Base-by-base conservation (phyloP, 1,140 invertebrate genomes). In the Trypoxylus dichotomus region DNA sequence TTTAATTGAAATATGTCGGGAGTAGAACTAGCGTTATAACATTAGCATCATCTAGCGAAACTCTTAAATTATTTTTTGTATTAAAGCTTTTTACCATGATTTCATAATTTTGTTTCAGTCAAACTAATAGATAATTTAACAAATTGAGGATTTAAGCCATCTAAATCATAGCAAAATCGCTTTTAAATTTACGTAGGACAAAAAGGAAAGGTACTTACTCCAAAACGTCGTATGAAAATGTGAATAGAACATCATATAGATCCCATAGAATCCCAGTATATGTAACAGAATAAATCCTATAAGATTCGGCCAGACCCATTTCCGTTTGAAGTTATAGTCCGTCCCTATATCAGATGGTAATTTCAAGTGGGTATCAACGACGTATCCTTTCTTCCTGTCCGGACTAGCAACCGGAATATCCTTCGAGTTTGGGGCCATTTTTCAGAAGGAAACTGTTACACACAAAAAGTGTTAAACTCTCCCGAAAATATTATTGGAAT, bases 221-320 rank as follows among this genome's bases (percentile, higher is more conserved):
- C 73, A 79, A 60, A 68, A 6, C 8, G 74, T 41, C 10, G 77
- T 76, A 13, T 41, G 29, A 74, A 75, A 32, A 24, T 79, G 2
- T 8, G 73, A 74, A 63, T 41, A 8, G 27, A 72, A 60, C 73
- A 76, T 19, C n/a, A 47, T 19, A 75, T 80, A 80, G 0, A 85
- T 29, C 63, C 88, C 88, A 83, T 87, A 87, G 8, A 88, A 6
- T 11, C 81, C 86, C n/a, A 85, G 77, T 1, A 86, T 21, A 79
- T 89, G 88, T 24, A 90, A 77, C 29, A 89, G 79, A 21, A 87
- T 77, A 81, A 89, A 89, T 76, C 87, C 88, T 41, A 90, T 87
- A 2, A 84, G 85, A 81, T 89, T 89, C 78, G 81, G 86, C 89
- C 88, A 89, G 1, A 89, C 88, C 13, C 89, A 84, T 82, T 87